phyloP scores from a whole-genome alignment of 2,113 vertebrate genomes.

The Lampris incognitus region DNA sequence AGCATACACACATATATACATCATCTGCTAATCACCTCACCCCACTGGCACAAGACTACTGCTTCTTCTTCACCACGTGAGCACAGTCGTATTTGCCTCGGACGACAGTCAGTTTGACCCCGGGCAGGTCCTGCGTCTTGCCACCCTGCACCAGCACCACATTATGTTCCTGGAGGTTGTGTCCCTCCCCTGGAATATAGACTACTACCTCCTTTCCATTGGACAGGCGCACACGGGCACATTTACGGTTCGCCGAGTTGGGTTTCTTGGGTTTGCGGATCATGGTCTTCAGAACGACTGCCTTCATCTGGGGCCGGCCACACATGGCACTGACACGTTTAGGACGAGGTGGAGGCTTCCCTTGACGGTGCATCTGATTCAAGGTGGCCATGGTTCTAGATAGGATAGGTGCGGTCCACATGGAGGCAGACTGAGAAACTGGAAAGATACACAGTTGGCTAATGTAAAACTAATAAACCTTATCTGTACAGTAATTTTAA shows the following conservation, averaged over 20 bases:
- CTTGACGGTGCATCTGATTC: slow-evolving; percentile 92
- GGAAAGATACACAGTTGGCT: neutral
- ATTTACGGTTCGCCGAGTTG: slow-evolving; percentile 95
- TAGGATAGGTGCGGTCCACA: slow-evolving; percentile 62
- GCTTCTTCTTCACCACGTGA: slow-evolving; percentile 85
- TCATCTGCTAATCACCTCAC: neutral
- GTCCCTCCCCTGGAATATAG: slow-evolving; percentile 93
- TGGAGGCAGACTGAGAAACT: slow-evolving; percentile 59
- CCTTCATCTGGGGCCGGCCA: slow-evolving; percentile 90
- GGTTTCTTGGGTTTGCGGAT: slow-evolving; percentile 96
- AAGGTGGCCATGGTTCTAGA: slow-evolving; percentile 89
- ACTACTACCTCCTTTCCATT: slow-evolving; percentile 87
- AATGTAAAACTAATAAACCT: neutral
- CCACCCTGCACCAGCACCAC: slow-evolving; percentile 91
- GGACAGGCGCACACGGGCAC: slow-evolving; percentile 88
- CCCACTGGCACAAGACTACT: slow-evolving; percentile 53
- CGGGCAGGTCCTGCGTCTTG: slow-evolving; percentile 91
- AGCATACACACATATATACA: neutral
- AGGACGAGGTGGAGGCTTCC: slow-evolving; percentile 60
- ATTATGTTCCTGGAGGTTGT: slow-evolving; percentile 94
- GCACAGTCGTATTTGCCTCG: slow-evolving; percentile 87
- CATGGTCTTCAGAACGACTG: slow-evolving; percentile 89
- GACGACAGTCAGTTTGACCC: slow-evolving; percentile 89
- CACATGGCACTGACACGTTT: slow-evolving; percentile 67
- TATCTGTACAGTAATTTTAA: too few relatives aligned